Evolutionary conservation across 2,113 vertebrate genomes (phyloP), one percentile per base, ranked within the genome.

Genomic region (Argyrosomus japonicus): DNA sequence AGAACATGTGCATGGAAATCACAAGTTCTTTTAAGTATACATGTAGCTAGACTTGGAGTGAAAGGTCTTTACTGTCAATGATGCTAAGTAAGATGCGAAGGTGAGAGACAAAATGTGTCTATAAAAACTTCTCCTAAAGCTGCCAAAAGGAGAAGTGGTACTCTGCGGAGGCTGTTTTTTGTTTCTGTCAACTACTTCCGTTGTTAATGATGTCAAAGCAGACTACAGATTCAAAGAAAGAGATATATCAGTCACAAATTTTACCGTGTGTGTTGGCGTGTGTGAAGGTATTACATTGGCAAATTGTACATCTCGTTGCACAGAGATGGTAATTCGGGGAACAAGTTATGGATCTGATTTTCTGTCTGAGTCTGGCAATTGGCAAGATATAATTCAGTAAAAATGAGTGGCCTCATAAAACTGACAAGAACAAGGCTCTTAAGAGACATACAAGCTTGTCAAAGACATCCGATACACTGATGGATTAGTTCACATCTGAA

Each of bases 81-180:
- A 63, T 47, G 23, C 50, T 53, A 19, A 51, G 72, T 54, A 17
- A 75, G 29, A 9, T 40, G 7, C 0, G 8, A 54, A 11, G 51
- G 1, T 11, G 21, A 73, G 23, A 45, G 8, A 43, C 21, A 48
- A 23, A 76, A n/a, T 45, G 27, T 13, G 50, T 67, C 25, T 72
- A 5, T 53, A 32, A 60, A 47, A 73, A 58, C 45, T 75, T 56
- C 45, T 43, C 57, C 14, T 48, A 50, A 63, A 62, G 51, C 57
- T 53, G 32, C 77, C 51, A 65, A 67, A 90, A 83, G 82, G 68
- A 87, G 84, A 92, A 89, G 82, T 72, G 19, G 8, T 13, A 2
- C n/a, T 60, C 8, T 62, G 54, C 61, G 45, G 29, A 69, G 45
- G 67, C 50, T 51, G 62, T 5, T 77, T 69, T 58, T 69, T 58